Conservation (phyloP, 2,113 vertebrate species). For the Chitala chitala region DNA sequence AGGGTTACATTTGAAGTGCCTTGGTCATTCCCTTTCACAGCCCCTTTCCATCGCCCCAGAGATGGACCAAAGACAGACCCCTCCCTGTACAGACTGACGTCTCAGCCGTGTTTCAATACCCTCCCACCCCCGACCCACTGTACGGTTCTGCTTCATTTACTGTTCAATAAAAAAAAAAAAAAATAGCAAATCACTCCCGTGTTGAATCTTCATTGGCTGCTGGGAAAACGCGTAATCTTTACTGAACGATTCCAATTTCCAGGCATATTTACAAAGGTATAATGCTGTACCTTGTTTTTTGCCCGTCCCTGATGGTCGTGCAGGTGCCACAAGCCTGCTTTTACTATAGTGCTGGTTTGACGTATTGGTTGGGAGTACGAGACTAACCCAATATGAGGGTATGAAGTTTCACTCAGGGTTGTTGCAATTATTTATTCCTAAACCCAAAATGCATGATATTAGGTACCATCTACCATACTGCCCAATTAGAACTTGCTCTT, state of each 20-base stretch:
- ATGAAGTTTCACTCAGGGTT: not conserved
- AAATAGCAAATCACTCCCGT: constrained; percentile 36
- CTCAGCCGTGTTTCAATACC: not conserved
- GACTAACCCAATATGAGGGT: no score
- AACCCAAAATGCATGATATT: not conserved
- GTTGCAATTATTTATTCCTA: constrained; percentile 7
- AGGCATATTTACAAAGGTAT: not conserved
- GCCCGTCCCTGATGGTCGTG: no score
- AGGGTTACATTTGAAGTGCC: constrained; percentile 64
- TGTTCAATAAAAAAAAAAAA: constrained; percentile 65
- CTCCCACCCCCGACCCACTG: constrained; percentile 24
- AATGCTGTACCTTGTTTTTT: no score
- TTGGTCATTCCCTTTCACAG: constrained; percentile 46
- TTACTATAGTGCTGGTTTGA: no score
- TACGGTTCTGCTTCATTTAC: constrained; percentile 54
- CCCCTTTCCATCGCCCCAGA: constrained; percentile 36
- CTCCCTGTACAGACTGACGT: not conserved
- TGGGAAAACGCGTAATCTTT: not conserved
- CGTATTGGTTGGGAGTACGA: no score
- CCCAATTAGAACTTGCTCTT: no score
- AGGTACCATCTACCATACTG: not conserved
- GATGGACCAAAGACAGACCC: constrained; percentile 66
- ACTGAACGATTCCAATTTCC: not conserved
- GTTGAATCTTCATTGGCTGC: not conserved
- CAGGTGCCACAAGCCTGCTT: no score